These are phyloP conservation scores for Drosophila buzzatii DNA, from an alignment of 2,888 invertebrate genomes.

Conservation along the genomic window DNA sequence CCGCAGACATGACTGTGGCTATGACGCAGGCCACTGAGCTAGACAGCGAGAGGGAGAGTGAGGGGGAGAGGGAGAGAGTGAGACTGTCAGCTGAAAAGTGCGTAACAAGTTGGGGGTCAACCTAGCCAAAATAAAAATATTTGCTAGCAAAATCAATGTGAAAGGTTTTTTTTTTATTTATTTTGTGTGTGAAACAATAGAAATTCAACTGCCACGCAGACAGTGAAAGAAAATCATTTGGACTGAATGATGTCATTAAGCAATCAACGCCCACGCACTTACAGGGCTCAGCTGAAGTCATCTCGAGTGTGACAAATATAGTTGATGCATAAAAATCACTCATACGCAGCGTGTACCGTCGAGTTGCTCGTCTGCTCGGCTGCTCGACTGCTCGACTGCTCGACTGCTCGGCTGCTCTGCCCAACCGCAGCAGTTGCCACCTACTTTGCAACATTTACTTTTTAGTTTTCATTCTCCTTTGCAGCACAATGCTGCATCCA, in stretches of 20 bases:
- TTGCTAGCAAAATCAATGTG: not conserved
- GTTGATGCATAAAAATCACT: constrained; percentile 67
- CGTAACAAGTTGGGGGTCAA: constrained; percentile 17
- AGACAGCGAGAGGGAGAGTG: not conserved
- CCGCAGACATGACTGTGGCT: constrained; percentile 20
- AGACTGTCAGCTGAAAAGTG: constrained; percentile 15
- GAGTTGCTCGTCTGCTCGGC: too few species aligned
- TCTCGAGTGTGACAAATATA: constrained; percentile 61
- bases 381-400: too few species aligned
- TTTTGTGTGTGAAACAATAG: not conserved
- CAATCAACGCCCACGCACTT: constrained; percentile 52
- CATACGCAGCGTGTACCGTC: constrained; percentile 46
- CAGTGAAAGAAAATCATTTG: constrained; percentile 13
- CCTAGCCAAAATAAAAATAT: constrained; percentile 10
- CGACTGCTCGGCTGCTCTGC: too few species aligned
- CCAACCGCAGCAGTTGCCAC: not conserved
- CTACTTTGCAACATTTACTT: constrained; percentile 8
- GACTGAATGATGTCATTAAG: constrained; percentile 56
- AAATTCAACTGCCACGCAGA: not conserved
- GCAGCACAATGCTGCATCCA: constrained; percentile 51
- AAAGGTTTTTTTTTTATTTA: not conserved
- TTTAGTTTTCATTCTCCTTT: not conserved
- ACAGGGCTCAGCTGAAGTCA: constrained; percentile 37
- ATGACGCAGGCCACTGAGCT: not conserved
- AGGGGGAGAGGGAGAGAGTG: not conserved